Evolutionary conservation across 2,797 vertebrate species (phyloP), one percentile per base, ranked within the genome.

Genomic region (Tauraco hartlaubi): DNA sequence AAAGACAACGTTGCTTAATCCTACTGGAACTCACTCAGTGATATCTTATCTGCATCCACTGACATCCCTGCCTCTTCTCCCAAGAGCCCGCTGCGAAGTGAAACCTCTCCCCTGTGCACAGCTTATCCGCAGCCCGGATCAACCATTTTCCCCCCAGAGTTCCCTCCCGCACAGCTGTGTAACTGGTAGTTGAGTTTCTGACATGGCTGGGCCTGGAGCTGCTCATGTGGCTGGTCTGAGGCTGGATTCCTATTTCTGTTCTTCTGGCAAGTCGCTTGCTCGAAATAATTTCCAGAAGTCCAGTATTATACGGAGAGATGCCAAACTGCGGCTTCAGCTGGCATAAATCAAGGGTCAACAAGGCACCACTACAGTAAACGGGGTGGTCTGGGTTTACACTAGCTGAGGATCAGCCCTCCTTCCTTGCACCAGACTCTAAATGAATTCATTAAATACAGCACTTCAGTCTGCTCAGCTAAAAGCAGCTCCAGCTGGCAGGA

Each of bases 401-500:
- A 77, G 73, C 67, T 91, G 63, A 91, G 61, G 83, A 93, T 92
- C 74, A 76, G 64, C 66, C 71, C 90, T 64, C 54, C 80, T 88
- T 94, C 86, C 77, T 94, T 92, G 52, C 72, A 97, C 59, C 52
- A 92, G 44, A 44, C 68, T 95, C 82, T 58, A 95, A 95, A 95
- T 87, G 88, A 93, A 93, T 95, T 90, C 43, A 87, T 96, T 96
- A 95, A 95, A 94, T 75, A 95, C 88, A 95, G 61, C 56, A 85
- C 83, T 94, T 92, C 92, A 95, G 95, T 82, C 80, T 93, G 88
- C 83, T 95, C 88, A 88, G 83, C 78, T 94, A 87, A 93, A 95
- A 92, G 90, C 55, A 80, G 83, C 94, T 95, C 93, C 88, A 93
- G 95, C 94, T 96, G 94, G 93, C 80, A 89, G 83, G 85, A 93